Percentiles rank a stretch among this genome's conserved stretches.
These are phyloP conservation scores for Ovis aries DNA, from an alignment of 2,113 vertebrate species.

Conservation along the genomic window DNA sequence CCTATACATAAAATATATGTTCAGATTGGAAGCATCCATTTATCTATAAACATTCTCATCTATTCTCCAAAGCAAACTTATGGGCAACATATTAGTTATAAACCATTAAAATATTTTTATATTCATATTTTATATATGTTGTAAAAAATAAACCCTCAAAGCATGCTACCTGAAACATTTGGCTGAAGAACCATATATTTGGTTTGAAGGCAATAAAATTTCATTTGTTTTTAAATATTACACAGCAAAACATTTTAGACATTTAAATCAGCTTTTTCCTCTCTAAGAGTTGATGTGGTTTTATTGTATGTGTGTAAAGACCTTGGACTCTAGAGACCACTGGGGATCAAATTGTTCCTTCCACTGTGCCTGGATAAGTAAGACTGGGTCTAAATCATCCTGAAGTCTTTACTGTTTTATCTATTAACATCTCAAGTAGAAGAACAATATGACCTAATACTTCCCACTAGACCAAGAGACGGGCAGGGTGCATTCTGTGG, in stretches of 20 bases:
- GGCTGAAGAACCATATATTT: not conserved
- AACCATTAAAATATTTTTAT: not conserved
- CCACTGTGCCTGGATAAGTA: not conserved
- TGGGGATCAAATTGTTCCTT: not conserved
- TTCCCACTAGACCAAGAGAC: not conserved
- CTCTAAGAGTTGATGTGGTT: not conserved
- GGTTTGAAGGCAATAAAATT: not conserved
- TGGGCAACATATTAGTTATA: not conserved
- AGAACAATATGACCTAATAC: not conserved
- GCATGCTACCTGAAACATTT: not conserved
- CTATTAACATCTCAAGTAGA: not conserved
- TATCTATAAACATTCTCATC: not conserved
- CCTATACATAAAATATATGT: not conserved
- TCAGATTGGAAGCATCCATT: not conserved
- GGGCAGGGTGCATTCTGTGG: not conserved
- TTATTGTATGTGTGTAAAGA: not conserved
- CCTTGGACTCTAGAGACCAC: not conserved
- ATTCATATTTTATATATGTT: not conserved
- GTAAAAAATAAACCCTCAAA: not conserved
- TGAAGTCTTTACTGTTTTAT: not conserved
- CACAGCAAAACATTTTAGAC: not conserved
- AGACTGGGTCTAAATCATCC: slow-evolving; percentile 7
- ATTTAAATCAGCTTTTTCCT: not conserved
- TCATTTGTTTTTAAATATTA: not conserved
- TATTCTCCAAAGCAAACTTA: not conserved